Evolutionary conservation across 2,888 invertebrate genomes (phyloP), one percentile per base, ranked within the genome.

Genomic region (Drosophila nr. perissopoda): DNA sequence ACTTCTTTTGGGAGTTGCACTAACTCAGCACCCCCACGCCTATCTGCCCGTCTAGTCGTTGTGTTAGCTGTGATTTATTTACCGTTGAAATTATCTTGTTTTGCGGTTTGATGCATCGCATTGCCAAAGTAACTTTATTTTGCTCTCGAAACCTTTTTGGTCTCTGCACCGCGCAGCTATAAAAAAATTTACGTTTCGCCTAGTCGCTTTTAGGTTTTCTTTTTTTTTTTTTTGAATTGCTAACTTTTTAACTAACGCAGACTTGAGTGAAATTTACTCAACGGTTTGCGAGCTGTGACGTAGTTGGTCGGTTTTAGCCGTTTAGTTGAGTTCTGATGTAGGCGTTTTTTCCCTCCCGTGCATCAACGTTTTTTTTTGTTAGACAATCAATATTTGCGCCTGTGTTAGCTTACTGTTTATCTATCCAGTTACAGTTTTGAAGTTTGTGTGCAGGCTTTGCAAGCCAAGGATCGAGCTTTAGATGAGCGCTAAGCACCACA

Each of bases 11-110:
- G 81, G 83, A 81, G 82, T 72, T 72, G 59, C 61, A 66, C 52
- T 60, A 72, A 67, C 65, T 73, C 42, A 56, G 29, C 57, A 33
- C 40, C 33, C 29, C 56, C 7, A 16, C 40, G 31, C 65, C 46
- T 5, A 16, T 11, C 36, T 16, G 34, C 52, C 67, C 49, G 38
- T 63, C 62, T 40, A 61, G 66, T 52, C 34, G 29, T 51, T 27
- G 49, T 75, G 83, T 61, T 67, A 79, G 82, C 83, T 86, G 89
- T 91, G 91, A 91, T 91, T 91, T 91, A 91, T 91, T 91, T 91
- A 84, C 90, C 84, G 89, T 88, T 89, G 90, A 91, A 91, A 91
- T 91, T 91, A 91, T 91, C 91, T 88, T 90, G 89, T 89, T 90
- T 83, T 91, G 87, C 78, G 89, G 89, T 89, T 84, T 88, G 88